Conservation (phyloP, 2,797 vertebrate genomes). For the Danio albolineatus region DNA sequence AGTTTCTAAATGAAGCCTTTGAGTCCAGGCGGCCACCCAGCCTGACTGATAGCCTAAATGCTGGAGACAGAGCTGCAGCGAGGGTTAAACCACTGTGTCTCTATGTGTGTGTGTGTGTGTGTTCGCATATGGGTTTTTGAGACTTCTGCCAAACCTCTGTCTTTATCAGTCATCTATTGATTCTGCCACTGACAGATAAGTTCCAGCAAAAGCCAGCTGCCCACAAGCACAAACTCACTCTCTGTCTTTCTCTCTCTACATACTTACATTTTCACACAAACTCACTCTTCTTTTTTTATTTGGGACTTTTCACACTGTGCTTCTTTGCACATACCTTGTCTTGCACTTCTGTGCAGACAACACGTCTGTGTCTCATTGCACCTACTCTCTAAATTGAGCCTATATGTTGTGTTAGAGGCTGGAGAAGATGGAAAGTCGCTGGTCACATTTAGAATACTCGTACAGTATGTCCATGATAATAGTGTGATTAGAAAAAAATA, state of each 20-base stretch:
- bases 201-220: slow-evolving; percentile 34
- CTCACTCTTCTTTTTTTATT: slow-evolving; percentile 24
- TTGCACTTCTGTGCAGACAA: background rate
- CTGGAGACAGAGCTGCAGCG: slow-evolving; percentile 30
- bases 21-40: slow-evolving; percentile 40
- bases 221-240: slow-evolving; percentile 18
- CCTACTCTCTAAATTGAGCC: background rate
- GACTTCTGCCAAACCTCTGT: slow-evolving; percentile 52
- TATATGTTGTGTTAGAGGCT: background rate
- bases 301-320: slow-evolving; percentile 38
- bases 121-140: slow-evolving; percentile 19
- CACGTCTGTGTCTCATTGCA: slow-evolving; percentile 22
- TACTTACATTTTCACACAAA: background rate
- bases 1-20: slow-evolving; percentile 63
- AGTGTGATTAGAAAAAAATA: no score
- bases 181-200: slow-evolving; percentile 38
- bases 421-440: background rate
- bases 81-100: slow-evolving; percentile 40
- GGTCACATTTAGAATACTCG: background rate
- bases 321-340: slow-evolving; percentile 19
- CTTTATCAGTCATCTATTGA: slow-evolving; percentile 56
- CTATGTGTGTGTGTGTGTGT: slow-evolving; percentile 27
- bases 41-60: slow-evolving; percentile 51
- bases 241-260: background rate
- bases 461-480: background rate